Conservation (phyloP, 1,140 invertebrate genomes). For the Coelopa frigida region DNA sequence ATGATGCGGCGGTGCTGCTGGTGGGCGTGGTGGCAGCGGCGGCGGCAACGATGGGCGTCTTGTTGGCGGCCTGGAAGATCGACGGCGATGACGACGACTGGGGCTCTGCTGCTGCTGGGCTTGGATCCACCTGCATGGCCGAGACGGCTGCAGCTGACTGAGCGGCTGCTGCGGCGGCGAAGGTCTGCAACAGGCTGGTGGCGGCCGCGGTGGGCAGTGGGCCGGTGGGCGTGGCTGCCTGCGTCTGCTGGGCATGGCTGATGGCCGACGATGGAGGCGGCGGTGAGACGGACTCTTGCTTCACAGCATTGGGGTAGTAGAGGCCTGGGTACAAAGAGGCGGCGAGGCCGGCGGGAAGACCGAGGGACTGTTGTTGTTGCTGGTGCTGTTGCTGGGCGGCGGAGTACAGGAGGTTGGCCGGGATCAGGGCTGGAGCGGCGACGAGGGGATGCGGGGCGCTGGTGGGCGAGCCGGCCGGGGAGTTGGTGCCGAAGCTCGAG, state of each 20-base stretch:
- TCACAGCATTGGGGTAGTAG: constrained; percentile 24
- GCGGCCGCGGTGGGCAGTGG: constrained; percentile 9
- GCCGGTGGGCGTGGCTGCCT: neutral
- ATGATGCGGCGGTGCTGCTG: constrained; percentile 16
- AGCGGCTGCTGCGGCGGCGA: constrained; percentile 30
- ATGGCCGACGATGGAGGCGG: constrained; percentile 1
- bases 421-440: constrained; percentile 16
- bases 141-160: constrained; percentile 18
- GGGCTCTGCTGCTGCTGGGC: constrained; percentile 25
- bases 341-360: constrained; percentile 17
- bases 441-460: neutral
- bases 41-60: no score
- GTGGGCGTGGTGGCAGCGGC: constrained; percentile 25
- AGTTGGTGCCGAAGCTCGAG: constrained; percentile 31
- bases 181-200: constrained; percentile 29
- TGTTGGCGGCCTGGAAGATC: no score
- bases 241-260: constrained; percentile 17
- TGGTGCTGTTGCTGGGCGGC: constrained; percentile 24
- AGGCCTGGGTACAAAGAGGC: constrained; percentile 33
- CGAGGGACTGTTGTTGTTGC: neutral
- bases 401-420: constrained; percentile 28
- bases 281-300: constrained; percentile 21
- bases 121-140: constrained; percentile 16
- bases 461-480: constrained; percentile 25
- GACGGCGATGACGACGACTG: no score